Base-by-base conservation (phyloP, 2,797 vertebrate genomes). In the Protonibea diacanthus region DNA sequence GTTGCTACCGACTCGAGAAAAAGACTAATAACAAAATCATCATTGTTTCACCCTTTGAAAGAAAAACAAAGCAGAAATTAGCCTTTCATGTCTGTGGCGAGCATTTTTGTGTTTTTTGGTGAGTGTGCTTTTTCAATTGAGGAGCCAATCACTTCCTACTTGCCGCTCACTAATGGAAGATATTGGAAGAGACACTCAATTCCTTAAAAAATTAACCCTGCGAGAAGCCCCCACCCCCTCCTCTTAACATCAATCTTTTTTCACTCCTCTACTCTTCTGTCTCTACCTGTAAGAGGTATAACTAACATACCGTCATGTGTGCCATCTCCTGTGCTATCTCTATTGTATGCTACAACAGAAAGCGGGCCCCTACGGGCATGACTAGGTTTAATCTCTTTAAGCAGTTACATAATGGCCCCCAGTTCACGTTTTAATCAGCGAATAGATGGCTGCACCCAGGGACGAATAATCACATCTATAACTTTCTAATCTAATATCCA, bases 391-490 rank as follows among this genome's bases (percentile, higher is more conserved):
- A 94, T 94, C 91, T 93, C 84, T 93, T 93, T 90, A 92, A 93
- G 89, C 90, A 89, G 92, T 94, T 93, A 92, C 92, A 93, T 94
- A 93, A 95, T 92, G 86, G 88, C 85, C 81, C 89, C 87, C 76
- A 84, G 87, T 90, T 91, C 91, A 89, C 85, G 76, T 93, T 94
- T 94, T 92, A 93, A 94, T 95, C 93, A 94, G 92, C 75, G 90
- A 93, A 94, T 91, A 94, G 93, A 92, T 91, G 90, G 86, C 86
- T 85, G 86, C 71, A 70, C 89, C 89, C 85, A 62, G 89, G 87
- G 89, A 90, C 87, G 78, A 92, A 94, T 95, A 94, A 94, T 94
- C 93, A 93, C 92, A 93, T 93, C 91, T 93, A 92, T 93, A 94
- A 93, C 90, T 92, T 92, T 93, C 88, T 94, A 92, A 93, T 93